These are phyloP conservation scores for Hoplostethus mediterraneus DNA, from an alignment of 2,797 vertebrate genomes.

Conservation along the genomic window DNA sequence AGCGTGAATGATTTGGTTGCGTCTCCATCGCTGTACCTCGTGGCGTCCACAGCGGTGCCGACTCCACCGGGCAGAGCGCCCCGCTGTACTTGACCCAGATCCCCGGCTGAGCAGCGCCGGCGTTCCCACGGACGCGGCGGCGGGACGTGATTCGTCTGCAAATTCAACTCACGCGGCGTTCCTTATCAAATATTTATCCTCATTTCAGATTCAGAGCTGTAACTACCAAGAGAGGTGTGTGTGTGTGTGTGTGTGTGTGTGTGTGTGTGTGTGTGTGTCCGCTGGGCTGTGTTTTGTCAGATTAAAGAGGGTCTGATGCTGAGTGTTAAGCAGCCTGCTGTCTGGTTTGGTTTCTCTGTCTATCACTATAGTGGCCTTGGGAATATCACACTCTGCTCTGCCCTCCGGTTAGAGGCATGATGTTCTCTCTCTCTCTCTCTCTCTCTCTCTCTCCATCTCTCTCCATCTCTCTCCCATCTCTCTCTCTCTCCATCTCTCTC, in stretches of 20 bases:
- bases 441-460: not conserved
- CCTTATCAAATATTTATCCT: constrained; percentile 79
- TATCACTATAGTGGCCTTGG: constrained; percentile 49
- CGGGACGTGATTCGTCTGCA: constrained; percentile 72
- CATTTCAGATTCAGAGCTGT: constrained; percentile 72
- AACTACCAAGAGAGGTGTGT: constrained; percentile 39
- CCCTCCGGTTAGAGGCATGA: constrained; percentile 45
- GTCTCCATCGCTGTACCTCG: too few species aligned
- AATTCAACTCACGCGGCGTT: constrained; percentile 60
- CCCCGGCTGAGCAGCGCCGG: constrained; percentile 29
- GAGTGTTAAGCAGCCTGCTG: constrained; percentile 61
- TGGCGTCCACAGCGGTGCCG: too few species aligned
- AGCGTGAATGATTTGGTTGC: too few species aligned
- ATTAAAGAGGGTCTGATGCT: constrained; percentile 61
- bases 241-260: constrained; percentile 3
- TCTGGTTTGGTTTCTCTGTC: constrained; percentile 54
- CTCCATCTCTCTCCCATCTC: too few species aligned
- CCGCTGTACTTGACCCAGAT: constrained; percentile 63
- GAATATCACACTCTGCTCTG: constrained; percentile 52
- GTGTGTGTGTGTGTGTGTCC: not conserved
- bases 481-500: too few species aligned
- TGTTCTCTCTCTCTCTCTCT: not conserved
- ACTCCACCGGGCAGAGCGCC: not conserved
- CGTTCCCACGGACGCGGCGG: constrained; percentile 17
- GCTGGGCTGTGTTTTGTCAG: constrained; percentile 53